These are phyloP conservation scores for Helobdella robusta DNA, from an alignment of 2,888 invertebrate genomes.

Conservation along the genomic window DNA sequence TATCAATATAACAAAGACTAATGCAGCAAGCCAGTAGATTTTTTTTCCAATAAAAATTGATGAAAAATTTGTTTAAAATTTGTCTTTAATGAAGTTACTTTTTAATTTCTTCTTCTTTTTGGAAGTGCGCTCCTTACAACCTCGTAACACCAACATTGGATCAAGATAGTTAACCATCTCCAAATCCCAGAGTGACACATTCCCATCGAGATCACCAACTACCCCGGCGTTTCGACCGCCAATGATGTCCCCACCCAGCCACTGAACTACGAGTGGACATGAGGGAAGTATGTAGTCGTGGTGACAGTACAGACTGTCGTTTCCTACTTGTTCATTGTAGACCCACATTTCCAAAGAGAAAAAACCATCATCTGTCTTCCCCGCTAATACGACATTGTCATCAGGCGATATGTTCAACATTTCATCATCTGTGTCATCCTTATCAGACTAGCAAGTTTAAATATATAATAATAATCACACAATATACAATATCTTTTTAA, in stretches of 20 bases:
- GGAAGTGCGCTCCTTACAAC: slow-evolving; percentile 64
- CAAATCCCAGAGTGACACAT: slow-evolving; percentile 92
- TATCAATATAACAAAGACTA: neutral
- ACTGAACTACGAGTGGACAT: slow-evolving; percentile 81
- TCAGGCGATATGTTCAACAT: slow-evolving; percentile 42
- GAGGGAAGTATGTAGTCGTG: slow-evolving; percentile 82
- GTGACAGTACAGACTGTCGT: slow-evolving; percentile 81
- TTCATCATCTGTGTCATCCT: slow-evolving; percentile 8
- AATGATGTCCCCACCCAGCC: slow-evolving; percentile 82
- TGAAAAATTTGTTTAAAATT: neutral
- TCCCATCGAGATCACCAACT: slow-evolving; percentile 80
- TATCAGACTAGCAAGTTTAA: neutral
- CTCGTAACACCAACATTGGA: slow-evolving; percentile 66
- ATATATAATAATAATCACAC: neutral
- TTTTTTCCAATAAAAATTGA: neutral
- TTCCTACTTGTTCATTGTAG: slow-evolving; percentile 69
- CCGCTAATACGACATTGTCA: slow-evolving; percentile 80
- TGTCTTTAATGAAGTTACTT: slow-evolving; percentile 27
- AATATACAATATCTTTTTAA: neutral
- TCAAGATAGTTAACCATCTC: slow-evolving; percentile 84
- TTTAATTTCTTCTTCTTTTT: slow-evolving; percentile 54
- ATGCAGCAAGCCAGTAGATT: neutral
- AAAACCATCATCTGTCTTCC: slow-evolving; percentile 75
- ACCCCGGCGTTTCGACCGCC: slow-evolving; percentile 78
- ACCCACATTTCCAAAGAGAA: slow-evolving; percentile 82